Evolutionary conservation across 2,797 vertebrate genomes (phyloP), one percentile per base, ranked within the genome.

Genomic region (Okamejei kenojei): DNA sequence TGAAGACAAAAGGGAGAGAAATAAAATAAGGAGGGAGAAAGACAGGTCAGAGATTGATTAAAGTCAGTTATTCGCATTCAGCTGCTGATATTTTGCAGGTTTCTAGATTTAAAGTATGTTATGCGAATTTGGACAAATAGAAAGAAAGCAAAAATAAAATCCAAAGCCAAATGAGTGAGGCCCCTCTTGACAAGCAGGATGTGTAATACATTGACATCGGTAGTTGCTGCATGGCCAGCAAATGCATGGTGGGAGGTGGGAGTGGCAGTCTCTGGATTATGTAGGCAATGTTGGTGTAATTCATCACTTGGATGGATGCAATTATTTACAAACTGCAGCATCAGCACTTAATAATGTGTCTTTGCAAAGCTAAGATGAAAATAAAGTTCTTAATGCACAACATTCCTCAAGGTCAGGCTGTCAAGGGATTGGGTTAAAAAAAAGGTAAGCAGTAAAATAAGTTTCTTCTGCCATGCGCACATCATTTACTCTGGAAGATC

Each of bases 291-390:
- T n/a, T 65, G 84, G 17, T 68, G n/a, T 63, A 88, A 88, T 88
- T 88, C 61, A 88, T 88, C 84, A 88, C n/a, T 68, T 88, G 61
- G 84, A 65, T 65, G 61, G 61, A 21, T 88, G 84, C 61, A 68
- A 88, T 88, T 88, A 68, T 88, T 88, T 88, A 88, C 84, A 88
- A 88, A 88, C 84, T 35, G 63, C 84, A 88, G 84, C 63, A 68
- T 68, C 84, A 88, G 84, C 84, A 88, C 61, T 68, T 88, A 88
- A 68, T 88, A 63, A 68, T 86, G n/a, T 68, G 63, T 68, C n/a
- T 88, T 88, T 88, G 84, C 65, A 68, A 68, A 88, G 63, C 84
- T 35, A 35, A 32, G 61, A 68, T 88, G 61, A 88, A 68, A 88
- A 68, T 88, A 88, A 88, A 32, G 29, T 88, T 65, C 84, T 32